Percentiles rank a stretch among this genome's conserved stretches.
Conservation (phyloP, 1,140 invertebrate species). For the Brachionus rubens region DNA sequence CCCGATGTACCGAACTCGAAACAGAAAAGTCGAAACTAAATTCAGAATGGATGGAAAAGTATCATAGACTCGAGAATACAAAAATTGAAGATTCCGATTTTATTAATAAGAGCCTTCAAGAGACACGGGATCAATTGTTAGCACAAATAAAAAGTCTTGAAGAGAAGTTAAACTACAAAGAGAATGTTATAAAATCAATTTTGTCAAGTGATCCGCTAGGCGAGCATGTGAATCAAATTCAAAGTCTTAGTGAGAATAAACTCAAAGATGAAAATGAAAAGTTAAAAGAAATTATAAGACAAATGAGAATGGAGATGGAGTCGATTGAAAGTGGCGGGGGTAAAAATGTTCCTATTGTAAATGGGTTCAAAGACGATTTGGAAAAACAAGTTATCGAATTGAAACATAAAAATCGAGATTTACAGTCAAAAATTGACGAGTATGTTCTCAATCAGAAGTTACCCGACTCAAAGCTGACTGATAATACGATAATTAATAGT, state of each 20-base stretch:
- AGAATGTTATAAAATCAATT: constrained; percentile 36
- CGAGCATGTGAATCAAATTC: not conserved
- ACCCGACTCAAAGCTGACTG: constrained; percentile 17
- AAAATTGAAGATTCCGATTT: constrained; percentile 56
- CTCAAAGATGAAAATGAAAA: constrained; percentile 52
- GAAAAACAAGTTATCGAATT: constrained; percentile 51
- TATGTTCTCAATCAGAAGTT: constrained; percentile 48
- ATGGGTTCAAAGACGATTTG: not conserved
- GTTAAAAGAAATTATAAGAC: constrained; percentile 52
- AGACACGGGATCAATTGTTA: constrained; percentile 52
- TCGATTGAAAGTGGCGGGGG: constrained; percentile 48
- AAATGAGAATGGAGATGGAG: constrained; percentile 59
- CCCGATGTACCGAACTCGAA: constrained; percentile 52
- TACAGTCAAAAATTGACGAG: constrained; percentile 50
- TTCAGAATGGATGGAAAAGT: constrained; percentile 58
- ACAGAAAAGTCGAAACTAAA: constrained; percentile 53
- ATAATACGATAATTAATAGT: constrained; percentile 49
- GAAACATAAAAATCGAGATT: constrained; percentile 51
- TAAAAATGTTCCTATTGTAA: constrained; percentile 4
- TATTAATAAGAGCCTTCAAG: constrained; percentile 53
- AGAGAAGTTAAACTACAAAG: constrained; percentile 21
- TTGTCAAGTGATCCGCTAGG: not conserved
- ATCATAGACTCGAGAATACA: constrained; percentile 52
- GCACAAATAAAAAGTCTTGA: constrained; percentile 31
- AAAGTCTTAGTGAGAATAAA: constrained; percentile 16